These are phyloP conservation scores for Pagrus major DNA, from an alignment of 2,113 vertebrate species.

Conservation along the genomic window DNA sequence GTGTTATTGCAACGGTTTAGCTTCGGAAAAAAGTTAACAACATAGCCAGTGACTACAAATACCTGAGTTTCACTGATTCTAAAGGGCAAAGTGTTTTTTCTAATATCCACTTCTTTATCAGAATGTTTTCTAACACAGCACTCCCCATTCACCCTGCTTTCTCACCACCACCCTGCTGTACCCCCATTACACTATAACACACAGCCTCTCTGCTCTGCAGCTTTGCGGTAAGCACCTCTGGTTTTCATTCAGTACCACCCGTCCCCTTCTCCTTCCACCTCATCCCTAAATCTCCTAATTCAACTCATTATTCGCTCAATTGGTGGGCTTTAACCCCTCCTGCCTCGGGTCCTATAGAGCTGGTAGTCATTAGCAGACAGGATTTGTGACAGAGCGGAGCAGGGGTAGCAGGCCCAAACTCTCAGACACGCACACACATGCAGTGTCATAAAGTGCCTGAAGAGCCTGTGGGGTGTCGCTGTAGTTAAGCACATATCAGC, in stretches of 20 bases:
- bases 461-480: constrained; percentile 67
- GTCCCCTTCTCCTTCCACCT: constrained; percentile 66
- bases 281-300: constrained; percentile 86
- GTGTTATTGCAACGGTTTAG: not conserved
- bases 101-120: not conserved
- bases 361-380: constrained; percentile 85
- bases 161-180: constrained; percentile 8
- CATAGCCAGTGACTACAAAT: no score
- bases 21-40: not conserved
- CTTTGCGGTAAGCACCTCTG: constrained; percentile 82
- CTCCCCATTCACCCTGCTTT: not conserved
- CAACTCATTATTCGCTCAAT: constrained; percentile 88
- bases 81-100: not conserved
- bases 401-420: constrained; percentile 29
- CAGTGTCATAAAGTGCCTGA: constrained; percentile 41
- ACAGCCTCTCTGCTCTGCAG: constrained; percentile 55
- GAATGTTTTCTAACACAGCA: not conserved
- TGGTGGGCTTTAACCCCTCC: constrained; percentile 83
- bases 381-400: constrained; percentile 70
- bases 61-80: not conserved
- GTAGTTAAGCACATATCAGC: constrained; percentile 70
- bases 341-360: constrained; percentile 78
- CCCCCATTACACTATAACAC: constrained; percentile 21
- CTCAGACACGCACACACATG: constrained; percentile 18
- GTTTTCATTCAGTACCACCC: constrained; percentile 83